Conservation (phyloP, 1,140 invertebrate genomes). For the Lepidurus couesii region DNA sequence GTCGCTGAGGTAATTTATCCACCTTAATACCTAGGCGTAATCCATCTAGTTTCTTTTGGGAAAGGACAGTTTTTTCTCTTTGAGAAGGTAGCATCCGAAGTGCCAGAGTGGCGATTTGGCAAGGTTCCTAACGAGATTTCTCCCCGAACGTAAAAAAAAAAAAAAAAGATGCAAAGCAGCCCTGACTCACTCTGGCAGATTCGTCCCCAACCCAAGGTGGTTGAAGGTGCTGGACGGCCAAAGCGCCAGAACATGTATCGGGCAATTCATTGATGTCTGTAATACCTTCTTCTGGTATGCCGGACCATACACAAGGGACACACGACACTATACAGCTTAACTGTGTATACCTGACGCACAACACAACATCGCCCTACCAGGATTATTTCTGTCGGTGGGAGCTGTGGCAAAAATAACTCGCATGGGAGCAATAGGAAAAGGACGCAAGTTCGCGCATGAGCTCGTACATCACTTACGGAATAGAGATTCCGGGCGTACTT, state of each 20-base stretch:
- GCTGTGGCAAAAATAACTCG: neutral
- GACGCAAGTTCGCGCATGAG: neutral
- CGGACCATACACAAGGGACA: neutral
- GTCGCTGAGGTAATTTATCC: neutral
- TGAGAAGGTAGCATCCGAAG: neutral
- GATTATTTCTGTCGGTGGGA: conserved; percentile 3
- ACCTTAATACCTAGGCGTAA: neutral
- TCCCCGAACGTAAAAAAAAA: neutral
- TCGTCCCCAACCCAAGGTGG: conserved; percentile 17
- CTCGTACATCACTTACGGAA: neutral
- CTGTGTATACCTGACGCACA: neutral
- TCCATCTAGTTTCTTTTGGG: conserved; percentile 14
- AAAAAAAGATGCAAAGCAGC: neutral
- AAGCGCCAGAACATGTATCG: neutral
- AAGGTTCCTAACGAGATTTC: neutral
- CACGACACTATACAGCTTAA: neutral
- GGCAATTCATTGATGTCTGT: neutral
- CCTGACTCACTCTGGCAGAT: conserved; percentile 11
- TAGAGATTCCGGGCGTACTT: too few relatives aligned
- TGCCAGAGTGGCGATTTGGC: neutral
- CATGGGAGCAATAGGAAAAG: neutral
- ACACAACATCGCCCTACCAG: neutral
- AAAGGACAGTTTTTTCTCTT: neutral
- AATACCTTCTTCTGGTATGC: neutral
- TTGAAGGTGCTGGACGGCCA: neutral